Base-by-base conservation (phyloP, 2,113 vertebrate genomes). In the Oceanodroma tethys region DNA sequence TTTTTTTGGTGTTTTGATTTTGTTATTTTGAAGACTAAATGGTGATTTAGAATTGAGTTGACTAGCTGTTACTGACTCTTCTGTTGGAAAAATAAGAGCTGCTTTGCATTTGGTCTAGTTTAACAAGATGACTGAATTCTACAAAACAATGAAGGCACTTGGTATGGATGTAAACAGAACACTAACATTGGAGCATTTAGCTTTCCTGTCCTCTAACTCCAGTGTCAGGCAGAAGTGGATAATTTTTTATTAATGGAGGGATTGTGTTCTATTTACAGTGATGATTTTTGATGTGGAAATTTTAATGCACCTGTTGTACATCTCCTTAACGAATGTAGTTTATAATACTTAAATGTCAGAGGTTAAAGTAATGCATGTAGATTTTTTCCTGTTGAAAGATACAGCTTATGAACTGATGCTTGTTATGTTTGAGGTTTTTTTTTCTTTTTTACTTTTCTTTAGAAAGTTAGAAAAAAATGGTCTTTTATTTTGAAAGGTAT, bases 401-500 rank as follows among this genome's bases (percentile, higher is more conserved):
- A 27, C 76, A 81, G 34, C 5, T 95, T 96, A 89, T 66, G 59
- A 90, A 72, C 25, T 93, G 55, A 30, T 87, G 52, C 48, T 90
- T 83, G 86, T 91, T 88, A 66, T 86, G 66, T 94, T 81, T 75
- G 34, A 79, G 60, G 45, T 5, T 47, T 18, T 16, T 47, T 66
- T 50, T 75, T 43, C 3, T 47, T 48, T 88, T 92, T 89, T 50
- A 20, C 6, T 56, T 70, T 71, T 78, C 67, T 84, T 66, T 50
- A 84, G 59, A 90, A 96, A 96, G 74, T 96, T 98, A 91, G 72
- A 70, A 95, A 86, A 86, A 93, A 73, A 84, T 36, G 36, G 48
- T 88, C 93, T 45, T 72, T 96, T 84, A 47, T 88, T 97, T 92
- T 98, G 85, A 93, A 96, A 98, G 95, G 90, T 97, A 79, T 97